These are phyloP conservation scores for Herminia tarsipennalis DNA, from an alignment of 2,888 invertebrate species.

Conservation along the genomic window DNA sequence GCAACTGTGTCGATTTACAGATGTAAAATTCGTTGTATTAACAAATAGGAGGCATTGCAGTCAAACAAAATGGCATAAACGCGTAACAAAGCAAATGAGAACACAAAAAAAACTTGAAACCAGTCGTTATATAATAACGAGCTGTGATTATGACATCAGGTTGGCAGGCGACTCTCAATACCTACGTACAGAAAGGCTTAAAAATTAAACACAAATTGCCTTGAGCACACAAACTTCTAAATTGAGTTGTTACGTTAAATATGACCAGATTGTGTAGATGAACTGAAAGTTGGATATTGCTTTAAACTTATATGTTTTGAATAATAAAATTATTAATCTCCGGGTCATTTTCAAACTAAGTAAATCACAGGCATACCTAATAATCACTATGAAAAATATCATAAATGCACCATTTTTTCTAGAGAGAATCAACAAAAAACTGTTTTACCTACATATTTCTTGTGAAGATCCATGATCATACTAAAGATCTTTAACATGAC, in stretches of 20 bases:
- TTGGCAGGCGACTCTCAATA: constrained; percentile 37
- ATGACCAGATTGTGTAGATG: constrained; percentile 34
- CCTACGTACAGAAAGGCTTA: constrained; percentile 32
- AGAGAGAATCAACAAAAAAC: too few relatives aligned
- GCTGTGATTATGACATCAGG: constrained; percentile 61
- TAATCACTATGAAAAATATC: too few relatives aligned
- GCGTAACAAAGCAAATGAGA: constrained; percentile 60
- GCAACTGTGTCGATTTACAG: background rate
- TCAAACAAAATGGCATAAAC: constrained; percentile 53
- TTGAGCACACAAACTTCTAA: constrained; percentile 42
- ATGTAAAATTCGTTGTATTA: constrained; percentile 21
- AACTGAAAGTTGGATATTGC: constrained; percentile 23
- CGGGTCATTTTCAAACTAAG: too few relatives aligned
- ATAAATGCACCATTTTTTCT: too few relatives aligned
- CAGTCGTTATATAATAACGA: constrained; percentile 60
- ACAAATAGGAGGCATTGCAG: constrained; percentile 30
- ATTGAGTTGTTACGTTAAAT: constrained; percentile 43
- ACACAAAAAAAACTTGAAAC: constrained; percentile 60
- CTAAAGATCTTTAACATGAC: too few relatives aligned
- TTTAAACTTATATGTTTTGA: constrained; percentile 30
- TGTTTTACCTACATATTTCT: too few relatives aligned
- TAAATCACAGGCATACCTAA: too few relatives aligned
- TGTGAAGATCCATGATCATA: too few relatives aligned
- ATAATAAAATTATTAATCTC: background rate
- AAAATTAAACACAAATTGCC: constrained; percentile 42